Evolutionary conservation across 2,888 invertebrate genomes (phyloP).

Genomic region (Syrista parreyssii): DNA sequence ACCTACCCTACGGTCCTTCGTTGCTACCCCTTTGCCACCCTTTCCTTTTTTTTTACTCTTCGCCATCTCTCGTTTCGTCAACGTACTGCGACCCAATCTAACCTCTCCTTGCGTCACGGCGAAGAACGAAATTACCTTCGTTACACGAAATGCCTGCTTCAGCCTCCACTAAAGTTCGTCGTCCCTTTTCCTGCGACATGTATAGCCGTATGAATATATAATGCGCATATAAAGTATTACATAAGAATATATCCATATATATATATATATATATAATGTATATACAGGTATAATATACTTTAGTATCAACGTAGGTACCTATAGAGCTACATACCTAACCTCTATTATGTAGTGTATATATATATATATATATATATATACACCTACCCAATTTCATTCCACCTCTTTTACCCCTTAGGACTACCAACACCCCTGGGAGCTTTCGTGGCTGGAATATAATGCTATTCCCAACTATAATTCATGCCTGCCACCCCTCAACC

Average conservation of each 20-base stretch:
- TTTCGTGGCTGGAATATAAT: neutral
- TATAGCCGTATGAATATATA: neutral
- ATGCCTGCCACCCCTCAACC: constrained; percentile 7
- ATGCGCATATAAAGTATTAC: too few relatives aligned
- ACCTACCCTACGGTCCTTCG: constrained; percentile 34
- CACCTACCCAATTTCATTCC: constrained; percentile 6
- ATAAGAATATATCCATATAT: too few relatives aligned
- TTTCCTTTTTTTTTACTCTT: constrained; percentile 28
- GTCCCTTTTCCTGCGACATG: constrained; percentile 6
- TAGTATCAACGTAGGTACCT: too few relatives aligned
- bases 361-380: too few relatives aligned
- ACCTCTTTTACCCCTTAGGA: neutral
- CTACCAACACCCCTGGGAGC: neutral
- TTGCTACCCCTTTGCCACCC: constrained; percentile 49
- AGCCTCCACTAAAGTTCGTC: constrained; percentile 33
- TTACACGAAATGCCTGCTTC: constrained; percentile 60
- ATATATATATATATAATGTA: too few relatives aligned
- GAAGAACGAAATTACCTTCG: constrained; percentile 66
- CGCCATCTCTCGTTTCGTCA: constrained; percentile 26
- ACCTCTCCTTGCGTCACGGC: constrained; percentile 42
- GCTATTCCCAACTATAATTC: neutral
- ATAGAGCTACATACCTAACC: too few relatives aligned
- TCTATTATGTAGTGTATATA: too few relatives aligned
- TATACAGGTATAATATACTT: too few relatives aligned
- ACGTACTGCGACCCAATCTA: constrained; percentile 7